phyloP scores from a whole-genome alignment of 2,113 vertebrate genomes.

The Willisornis vidua region DNA sequence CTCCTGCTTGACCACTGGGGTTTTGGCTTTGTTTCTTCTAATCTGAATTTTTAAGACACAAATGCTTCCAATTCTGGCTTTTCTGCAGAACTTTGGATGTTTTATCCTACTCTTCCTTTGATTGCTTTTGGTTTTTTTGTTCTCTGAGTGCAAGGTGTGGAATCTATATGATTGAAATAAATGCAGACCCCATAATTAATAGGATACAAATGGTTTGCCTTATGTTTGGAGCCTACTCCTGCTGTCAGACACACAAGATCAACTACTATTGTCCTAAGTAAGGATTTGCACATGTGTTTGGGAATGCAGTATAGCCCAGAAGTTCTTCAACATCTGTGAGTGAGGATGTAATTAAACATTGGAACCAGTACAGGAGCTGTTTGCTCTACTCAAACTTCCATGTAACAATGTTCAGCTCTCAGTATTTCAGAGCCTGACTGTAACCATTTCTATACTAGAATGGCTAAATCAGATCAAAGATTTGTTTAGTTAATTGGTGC shows the following conservation, averaged over 20 bases:
- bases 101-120: neutral
- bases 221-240: neutral
- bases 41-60: neutral
- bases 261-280: neutral
- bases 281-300: constrained; percentile 14
- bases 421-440: neutral
- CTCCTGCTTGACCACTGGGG: neutral
- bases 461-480: neutral
- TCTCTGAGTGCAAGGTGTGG: neutral
- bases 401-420: neutral
- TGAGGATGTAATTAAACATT: constrained; percentile 27
- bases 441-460: neutral
- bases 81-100: neutral
- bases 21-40: neutral
- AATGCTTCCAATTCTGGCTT: neutral
- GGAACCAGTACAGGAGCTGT: constrained; percentile 18
- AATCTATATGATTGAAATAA: neutral
- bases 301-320: neutral
- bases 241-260: neutral
- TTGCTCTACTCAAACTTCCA: neutral
- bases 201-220: neutral
- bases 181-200: neutral
- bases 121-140: neutral
- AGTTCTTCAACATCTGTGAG: constrained; percentile 16
- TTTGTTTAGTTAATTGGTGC: neutral